These are phyloP conservation scores for Aphaenogaster floridana DNA, from an alignment of 1,140 invertebrate species.

Conservation along the genomic window DNA sequence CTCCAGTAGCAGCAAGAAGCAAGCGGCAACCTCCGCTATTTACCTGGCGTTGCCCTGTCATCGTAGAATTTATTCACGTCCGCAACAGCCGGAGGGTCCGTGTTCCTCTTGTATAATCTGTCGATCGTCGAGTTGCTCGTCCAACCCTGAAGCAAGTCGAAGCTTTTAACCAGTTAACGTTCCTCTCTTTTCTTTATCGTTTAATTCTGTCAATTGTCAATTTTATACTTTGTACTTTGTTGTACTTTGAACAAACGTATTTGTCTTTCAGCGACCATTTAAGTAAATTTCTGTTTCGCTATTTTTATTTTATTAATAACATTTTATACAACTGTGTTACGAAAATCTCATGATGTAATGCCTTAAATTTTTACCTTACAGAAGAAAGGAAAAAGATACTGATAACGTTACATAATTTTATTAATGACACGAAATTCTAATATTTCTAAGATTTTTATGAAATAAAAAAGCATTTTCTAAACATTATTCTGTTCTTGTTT, in stretches of 20 bases:
- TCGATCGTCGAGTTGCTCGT: constrained; percentile 77
- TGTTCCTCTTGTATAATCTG: constrained; percentile 66
- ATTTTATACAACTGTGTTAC: not conserved
- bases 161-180: constrained; percentile 17
- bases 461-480: not conserved
- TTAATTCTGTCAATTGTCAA: not conserved
- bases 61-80: constrained; percentile 79
- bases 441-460: constrained; percentile 19
- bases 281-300: not conserved
- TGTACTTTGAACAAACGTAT: not conserved
- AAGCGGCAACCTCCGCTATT: constrained; percentile 47
- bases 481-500: not conserved
- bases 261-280: not conserved
- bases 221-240: not conserved
- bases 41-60: constrained; percentile 72
- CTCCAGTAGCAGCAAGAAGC: constrained; percentile 8
- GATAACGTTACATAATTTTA: not conserved
- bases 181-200: not conserved
- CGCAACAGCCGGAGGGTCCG: constrained; percentile 67
- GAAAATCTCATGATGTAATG: constrained; percentile 2
- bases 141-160: constrained; percentile 78
- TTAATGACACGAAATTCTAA: not conserved
- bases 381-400: not conserved
- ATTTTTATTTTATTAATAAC: not conserved
- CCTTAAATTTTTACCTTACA: not conserved